phyloP scores from a whole-genome alignment of 1,140 invertebrate species.

The Drosophila azteca region DNA sequence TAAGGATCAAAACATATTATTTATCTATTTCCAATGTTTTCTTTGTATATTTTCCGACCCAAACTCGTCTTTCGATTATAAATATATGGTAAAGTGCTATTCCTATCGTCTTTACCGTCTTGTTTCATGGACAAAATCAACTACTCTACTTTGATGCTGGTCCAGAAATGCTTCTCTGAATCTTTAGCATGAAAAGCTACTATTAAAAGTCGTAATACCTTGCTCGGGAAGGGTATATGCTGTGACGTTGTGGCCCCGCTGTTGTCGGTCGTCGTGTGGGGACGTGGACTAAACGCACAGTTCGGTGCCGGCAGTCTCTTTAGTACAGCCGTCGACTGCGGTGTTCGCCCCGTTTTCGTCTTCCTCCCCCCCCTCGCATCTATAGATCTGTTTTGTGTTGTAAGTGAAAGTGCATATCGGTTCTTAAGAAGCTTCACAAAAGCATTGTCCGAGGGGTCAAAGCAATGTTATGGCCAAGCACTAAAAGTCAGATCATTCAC shows the following conservation, averaged over 20 bases:
- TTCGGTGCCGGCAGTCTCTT: conserved; percentile 57
- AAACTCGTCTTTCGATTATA: no score
- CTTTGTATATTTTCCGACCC: no score
- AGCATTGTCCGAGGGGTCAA: conserved; percentile 30
- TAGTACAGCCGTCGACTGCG: conserved; percentile 61
- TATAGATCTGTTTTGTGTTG: conserved; percentile 48
- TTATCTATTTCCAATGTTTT: no score
- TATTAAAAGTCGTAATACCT: neutral
- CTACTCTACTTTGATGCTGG: no score
- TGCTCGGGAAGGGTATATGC: neutral
- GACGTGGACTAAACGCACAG: conserved; percentile 31
- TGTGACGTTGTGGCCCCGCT: conserved; percentile 25
- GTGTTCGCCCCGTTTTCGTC: conserved; percentile 26
- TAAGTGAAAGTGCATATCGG: conserved; percentile 68
- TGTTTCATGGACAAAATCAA: no score
- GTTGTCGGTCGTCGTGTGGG: conserved; percentile 10
- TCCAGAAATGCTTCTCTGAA: no score
- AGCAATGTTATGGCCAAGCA: conserved; percentile 52
- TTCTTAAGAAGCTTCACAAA: conserved; percentile 53
- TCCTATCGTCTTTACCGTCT: no score
- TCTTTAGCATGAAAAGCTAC: neutral
- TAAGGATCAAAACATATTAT: no score
- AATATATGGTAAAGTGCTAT: no score
- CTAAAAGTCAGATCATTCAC: conserved; percentile 25
- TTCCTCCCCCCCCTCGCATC: conserved; percentile 15